Percentiles rank a stretch among this genome's conserved stretches.
Conservation (phyloP, 2,888 invertebrate genomes). For the Andrena bicolor region DNA sequence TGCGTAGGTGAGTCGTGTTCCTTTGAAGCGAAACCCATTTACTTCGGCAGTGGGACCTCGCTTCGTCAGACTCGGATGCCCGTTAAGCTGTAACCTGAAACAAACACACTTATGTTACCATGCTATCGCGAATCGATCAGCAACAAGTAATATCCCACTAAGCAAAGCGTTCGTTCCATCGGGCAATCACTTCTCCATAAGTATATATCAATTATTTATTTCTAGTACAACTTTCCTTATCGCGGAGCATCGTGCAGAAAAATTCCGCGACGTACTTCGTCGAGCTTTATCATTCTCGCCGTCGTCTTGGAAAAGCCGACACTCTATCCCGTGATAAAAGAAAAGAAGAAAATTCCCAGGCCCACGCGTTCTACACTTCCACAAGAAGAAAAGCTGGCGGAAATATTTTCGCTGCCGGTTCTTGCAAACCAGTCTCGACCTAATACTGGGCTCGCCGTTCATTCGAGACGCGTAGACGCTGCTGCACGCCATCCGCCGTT, state of each 20-base stretch:
- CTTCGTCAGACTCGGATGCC: constrained; percentile 37
- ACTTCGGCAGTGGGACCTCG: constrained; percentile 26
- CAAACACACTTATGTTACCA: constrained; percentile 14
- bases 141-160: background rate
- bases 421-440: constrained; percentile 18
- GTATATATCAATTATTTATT: background rate
- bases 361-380: background rate
- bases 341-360: background rate
- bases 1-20: constrained; percentile 34
- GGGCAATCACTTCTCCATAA: background rate
- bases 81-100: constrained; percentile 37
- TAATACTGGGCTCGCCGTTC: background rate
- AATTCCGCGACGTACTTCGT: background rate
- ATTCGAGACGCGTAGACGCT: background rate
- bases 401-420: constrained; percentile 16
- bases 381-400: background rate
- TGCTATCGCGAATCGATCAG: background rate
- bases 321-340: background rate
- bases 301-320: background rate
- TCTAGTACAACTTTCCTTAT: constrained; percentile 28
- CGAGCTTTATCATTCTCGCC: background rate
- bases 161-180: background rate
- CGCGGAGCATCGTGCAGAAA: background rate
- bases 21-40: constrained; percentile 59
- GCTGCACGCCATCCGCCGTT: constrained; percentile 11